These are phyloP conservation scores for Terebella lapidaria DNA, from an alignment of 2,888 invertebrate species.

Conservation along the genomic window DNA sequence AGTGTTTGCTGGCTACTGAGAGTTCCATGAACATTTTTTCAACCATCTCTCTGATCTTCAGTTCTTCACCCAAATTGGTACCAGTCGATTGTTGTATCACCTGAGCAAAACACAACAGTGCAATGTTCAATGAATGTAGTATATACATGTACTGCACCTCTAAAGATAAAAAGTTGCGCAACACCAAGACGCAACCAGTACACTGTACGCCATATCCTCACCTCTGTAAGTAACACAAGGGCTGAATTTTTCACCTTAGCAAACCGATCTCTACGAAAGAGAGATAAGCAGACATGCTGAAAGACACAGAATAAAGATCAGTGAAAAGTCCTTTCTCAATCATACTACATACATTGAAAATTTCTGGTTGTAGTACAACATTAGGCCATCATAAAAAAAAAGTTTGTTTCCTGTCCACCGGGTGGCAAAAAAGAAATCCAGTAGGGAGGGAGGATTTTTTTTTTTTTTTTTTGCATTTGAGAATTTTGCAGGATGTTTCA, in stretches of 20 bases:
- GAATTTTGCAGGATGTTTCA: too few species aligned
- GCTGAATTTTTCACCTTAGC: slow-evolving; percentile 44
- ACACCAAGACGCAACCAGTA: neutral
- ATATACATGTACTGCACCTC: too few species aligned
- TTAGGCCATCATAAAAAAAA: too few species aligned
- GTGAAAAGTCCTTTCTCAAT: neutral
- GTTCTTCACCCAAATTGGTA: slow-evolving; percentile 34
- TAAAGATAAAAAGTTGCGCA: too few species aligned
- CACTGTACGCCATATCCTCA: slow-evolving; percentile 20
- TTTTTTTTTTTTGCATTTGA: too few species aligned
- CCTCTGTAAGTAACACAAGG: slow-evolving; percentile 41
- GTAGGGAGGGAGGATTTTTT: too few species aligned
- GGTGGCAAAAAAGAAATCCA: too few species aligned
- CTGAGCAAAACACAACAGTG: slow-evolving; percentile 23
- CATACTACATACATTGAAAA: too few species aligned
- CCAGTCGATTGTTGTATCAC: slow-evolving; percentile 37
- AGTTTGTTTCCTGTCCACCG: too few species aligned
- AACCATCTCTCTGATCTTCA: slow-evolving; percentile 37
- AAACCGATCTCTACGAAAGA: slow-evolving; percentile 40
- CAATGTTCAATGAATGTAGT: neutral
- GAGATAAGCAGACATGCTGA: slow-evolving; percentile 40
- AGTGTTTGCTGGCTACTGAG: slow-evolving; percentile 36
- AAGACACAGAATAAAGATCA: slow-evolving; percentile 10
- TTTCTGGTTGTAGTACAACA: too few species aligned
- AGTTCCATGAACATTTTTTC: slow-evolving; percentile 46